Evolutionary conservation across 2,888 invertebrate genomes (phyloP).

Genomic region (Lycocerus yunnanus): DNA sequence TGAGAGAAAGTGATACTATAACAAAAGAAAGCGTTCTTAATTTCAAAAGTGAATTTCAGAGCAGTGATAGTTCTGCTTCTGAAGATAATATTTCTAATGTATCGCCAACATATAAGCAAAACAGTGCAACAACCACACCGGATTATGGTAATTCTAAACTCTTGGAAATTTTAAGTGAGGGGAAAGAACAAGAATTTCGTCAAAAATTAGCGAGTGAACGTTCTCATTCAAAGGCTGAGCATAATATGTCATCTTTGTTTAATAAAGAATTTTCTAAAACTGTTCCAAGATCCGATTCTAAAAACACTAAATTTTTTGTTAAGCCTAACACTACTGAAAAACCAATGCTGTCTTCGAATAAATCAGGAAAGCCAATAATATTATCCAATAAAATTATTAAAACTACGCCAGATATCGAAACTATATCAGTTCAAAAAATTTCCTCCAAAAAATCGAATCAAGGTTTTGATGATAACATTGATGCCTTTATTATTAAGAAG

Average conservation of each 20-base stretch:
- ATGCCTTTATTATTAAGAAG: conserved; percentile 53
- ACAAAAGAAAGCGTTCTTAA: background rate
- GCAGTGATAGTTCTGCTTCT: background rate
- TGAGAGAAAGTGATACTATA: background rate
- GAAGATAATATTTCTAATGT: background rate
- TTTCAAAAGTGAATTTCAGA: background rate
- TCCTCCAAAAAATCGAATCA: conserved; percentile 44
- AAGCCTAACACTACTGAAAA: conserved; percentile 4
- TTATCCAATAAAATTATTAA: conserved; percentile 52
- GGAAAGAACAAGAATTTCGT: conserved; percentile 38
- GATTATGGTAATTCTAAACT: conserved; percentile 54
- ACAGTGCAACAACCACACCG: background rate
- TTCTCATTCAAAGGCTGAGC: background rate
- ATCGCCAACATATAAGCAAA: background rate
- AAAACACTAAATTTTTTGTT: conserved; percentile 29
- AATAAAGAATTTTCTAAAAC: conserved; percentile 2
- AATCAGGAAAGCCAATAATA: conserved; percentile 47
- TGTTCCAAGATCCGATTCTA: background rate
- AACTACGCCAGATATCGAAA: conserved; percentile 39
- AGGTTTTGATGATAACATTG: conserved; percentile 51
- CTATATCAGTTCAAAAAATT: conserved; percentile 45
- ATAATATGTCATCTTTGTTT: background rate
- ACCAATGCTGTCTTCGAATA: conserved; percentile 20
- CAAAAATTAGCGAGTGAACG: background rate
- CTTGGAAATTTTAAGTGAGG: conserved; percentile 63